Evolutionary conservation across 1,140 invertebrate genomes (phyloP), one percentile per base, ranked within the genome.

Genomic region (Nephila pilipes): DNA sequence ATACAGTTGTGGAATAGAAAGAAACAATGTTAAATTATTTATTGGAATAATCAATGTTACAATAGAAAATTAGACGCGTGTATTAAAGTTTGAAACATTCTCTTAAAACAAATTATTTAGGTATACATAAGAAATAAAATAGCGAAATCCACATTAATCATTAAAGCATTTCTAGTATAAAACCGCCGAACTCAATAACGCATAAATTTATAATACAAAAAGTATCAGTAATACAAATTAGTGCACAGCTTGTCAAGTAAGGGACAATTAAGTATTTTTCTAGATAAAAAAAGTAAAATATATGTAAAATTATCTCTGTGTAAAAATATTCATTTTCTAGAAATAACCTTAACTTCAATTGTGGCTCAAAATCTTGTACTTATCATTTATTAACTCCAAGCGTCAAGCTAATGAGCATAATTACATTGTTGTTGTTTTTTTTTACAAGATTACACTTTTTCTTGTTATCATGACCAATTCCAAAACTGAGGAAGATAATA

Each of bases 401-500:
- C 57, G 89, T 81, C 89, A 83, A 46, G 57, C 75, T 81, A 90
- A 90, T 54, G 89, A 90, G 81, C 54, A 90, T 90, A 90, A 90
- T 90, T 90, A 90, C 87, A 89, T n/a, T n/a, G n/a, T n/a, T n/a
- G n/a, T n/a, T n/a, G 79, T 25, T 79, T 89, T 89, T 88, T 89
- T 89, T 89, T 65, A 89, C 87, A 89, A 25, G 38, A 89, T 57
- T 89, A 54, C 46, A 20, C 46, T 88, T 69, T 69, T 60, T 87
- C 87, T 32, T 29, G 29, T 38, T 63, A 88, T 89, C 57, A 89
- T 65, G 65, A 89, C 79, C 65, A 89, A 89, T 25, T 36, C 38
- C n/a, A 25, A 29, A 38, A 54, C 10, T 18, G 46, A 16, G 54
- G 57, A 46, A 79, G 79, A 89, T 36, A 89, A 89, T 89, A 89